Conservation (phyloP, 2,888 invertebrate genomes). For the Diarsia mendica region DNA sequence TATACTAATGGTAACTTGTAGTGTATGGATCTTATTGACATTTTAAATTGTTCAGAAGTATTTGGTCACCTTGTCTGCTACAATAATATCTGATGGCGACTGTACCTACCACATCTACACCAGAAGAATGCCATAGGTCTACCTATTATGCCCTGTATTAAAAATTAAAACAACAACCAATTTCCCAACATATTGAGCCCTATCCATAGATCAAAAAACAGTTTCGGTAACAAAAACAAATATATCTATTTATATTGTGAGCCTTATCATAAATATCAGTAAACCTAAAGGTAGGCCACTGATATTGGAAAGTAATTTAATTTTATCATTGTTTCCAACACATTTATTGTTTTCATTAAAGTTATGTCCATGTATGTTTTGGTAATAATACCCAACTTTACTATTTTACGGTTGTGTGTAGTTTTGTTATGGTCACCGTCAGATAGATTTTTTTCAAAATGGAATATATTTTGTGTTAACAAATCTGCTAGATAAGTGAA, state of each 20-base stretch:
- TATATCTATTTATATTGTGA: constrained; percentile 1
- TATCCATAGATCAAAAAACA: constrained; percentile 20
- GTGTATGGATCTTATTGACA: too few relatives aligned
- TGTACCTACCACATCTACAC: too few relatives aligned
- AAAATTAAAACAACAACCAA: background rate
- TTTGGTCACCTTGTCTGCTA: too few relatives aligned
- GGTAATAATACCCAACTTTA: constrained; percentile 49
- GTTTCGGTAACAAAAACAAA: constrained; percentile 37
- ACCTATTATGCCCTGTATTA: background rate
- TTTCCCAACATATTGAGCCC: constrained; percentile 1
- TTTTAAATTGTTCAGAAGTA: too few relatives aligned
- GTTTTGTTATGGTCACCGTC: background rate
- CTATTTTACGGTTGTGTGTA: constrained; percentile 10
- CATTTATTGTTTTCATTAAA: constrained; percentile 63
- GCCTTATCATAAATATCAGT: constrained; percentile 54
- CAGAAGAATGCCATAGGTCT: background rate
- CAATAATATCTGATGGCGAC: too few relatives aligned
- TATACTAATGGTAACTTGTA: too few relatives aligned
- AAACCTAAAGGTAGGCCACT: constrained; percentile 50
- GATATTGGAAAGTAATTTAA: constrained; percentile 71
- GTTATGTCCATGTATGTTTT: constrained; percentile 51
- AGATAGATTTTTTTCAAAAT: constrained; percentile 1
- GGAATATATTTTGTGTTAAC: too few relatives aligned
- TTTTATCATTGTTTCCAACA: constrained; percentile 70
- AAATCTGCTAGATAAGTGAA: background rate